phyloP scores from a whole-genome alignment of 1,140 invertebrate species.

The Sesamia nonagrioides region DNA sequence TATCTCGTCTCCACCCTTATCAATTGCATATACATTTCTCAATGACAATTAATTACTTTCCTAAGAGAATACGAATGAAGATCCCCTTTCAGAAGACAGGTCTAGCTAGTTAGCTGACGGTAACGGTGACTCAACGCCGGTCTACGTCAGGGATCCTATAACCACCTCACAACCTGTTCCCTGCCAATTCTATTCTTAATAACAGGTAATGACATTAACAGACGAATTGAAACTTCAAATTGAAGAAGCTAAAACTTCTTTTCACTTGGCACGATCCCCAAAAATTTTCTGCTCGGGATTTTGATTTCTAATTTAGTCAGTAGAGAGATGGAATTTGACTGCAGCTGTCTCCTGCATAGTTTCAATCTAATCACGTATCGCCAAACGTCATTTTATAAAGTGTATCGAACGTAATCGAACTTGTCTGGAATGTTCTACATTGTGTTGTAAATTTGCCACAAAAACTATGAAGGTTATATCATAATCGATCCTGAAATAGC shows the following conservation, averaged over 20 bases:
- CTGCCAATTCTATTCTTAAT: constrained; percentile 76
- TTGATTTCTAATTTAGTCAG: not conserved
- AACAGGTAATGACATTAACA: constrained; percentile 45
- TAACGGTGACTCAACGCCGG: constrained; percentile 68
- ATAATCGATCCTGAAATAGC: constrained; percentile 14
- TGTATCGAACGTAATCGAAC: constrained; percentile 29
- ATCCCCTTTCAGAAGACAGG: constrained; percentile 46
- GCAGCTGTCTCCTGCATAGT: not conserved
- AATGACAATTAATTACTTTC: constrained; percentile 30
- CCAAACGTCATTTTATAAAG: constrained; percentile 45
- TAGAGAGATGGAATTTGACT: constrained; percentile 7
- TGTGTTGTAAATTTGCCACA: not conserved
- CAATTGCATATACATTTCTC: constrained; percentile 6
- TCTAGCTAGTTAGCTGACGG: constrained; percentile 63
- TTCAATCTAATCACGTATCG: constrained; percentile 41
- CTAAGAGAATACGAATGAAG: constrained; percentile 14
- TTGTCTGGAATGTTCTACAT: constrained; percentile 40
- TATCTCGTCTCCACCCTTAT: not conserved
- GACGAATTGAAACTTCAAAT: constrained; percentile 52
- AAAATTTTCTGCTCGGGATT: constrained; percentile 16
- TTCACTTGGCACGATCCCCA: not conserved
- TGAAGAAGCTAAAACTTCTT: not conserved
- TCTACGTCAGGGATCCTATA: constrained; percentile 69
- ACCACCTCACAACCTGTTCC: constrained; percentile 66
- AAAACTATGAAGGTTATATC: constrained; percentile 31